Conservation (phyloP, 2,888 invertebrate species). For the Caprella mutica region DNA sequence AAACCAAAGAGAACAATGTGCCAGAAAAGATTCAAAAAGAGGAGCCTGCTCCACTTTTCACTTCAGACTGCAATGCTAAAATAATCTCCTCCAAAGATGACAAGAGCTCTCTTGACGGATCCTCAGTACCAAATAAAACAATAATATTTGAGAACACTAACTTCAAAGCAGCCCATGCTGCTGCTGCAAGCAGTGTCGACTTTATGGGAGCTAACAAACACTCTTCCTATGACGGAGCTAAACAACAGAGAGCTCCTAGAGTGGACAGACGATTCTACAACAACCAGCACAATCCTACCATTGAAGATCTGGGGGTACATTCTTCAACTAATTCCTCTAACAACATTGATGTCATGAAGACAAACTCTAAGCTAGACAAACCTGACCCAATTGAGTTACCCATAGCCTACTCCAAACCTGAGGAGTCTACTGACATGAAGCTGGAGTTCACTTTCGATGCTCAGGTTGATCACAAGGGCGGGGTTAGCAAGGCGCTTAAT, state of each 20-base stretch:
- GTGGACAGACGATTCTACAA: no score
- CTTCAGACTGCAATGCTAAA: neutral
- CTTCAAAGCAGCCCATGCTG: conserved; percentile 53
- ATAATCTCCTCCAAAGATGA: conserved; percentile 39
- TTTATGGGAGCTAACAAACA: no score
- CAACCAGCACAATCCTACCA: no score
- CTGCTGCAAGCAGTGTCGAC: conserved; percentile 10
- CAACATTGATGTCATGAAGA: no score
- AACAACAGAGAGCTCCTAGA: no score
- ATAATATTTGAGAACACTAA: conserved; percentile 87
- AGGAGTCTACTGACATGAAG: conserved; percentile 77
- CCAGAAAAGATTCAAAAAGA: neutral
- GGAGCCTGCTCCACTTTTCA: neutral
- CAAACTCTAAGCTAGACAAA: conserved; percentile 22
- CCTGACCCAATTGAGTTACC: conserved; percentile 35
- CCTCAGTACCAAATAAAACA: conserved; percentile 43
- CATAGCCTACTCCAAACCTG: conserved; percentile 25
- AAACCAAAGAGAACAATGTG: conserved; percentile 43
- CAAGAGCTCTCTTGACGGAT: conserved; percentile 54
- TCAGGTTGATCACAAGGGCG: conserved; percentile 15
- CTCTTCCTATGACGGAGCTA: no score
- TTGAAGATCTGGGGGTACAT: no score
- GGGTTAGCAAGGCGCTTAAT: conserved; percentile 13
- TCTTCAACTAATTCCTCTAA: no score
- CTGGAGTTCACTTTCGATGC: conserved; percentile 59